A percentile compares a stretch with the other conserved stretches of the same genome.
These are phyloP conservation scores for Drosophila carrolli DNA, from an alignment of 1,140 invertebrate genomes.

Conservation along the genomic window DNA sequence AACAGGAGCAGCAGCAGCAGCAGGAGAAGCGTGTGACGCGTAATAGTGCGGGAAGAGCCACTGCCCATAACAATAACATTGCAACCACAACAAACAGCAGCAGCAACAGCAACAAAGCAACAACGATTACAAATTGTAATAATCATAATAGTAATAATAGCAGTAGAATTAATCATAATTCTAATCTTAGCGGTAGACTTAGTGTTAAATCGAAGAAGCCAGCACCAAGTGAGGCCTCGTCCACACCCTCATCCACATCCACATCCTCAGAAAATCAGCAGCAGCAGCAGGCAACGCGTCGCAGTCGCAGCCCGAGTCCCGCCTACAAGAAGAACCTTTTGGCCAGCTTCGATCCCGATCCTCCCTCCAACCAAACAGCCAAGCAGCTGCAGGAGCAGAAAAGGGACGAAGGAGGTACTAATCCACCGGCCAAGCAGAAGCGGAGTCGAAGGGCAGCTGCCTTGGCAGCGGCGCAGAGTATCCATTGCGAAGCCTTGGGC, in stretches of 20 bases:
- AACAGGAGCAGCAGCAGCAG: conserved; percentile 9
- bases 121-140: conserved; percentile 83
- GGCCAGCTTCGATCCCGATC: conserved; percentile 63
- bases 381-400: conserved; percentile 8
- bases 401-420: conserved; percentile 1
- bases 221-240: conserved; percentile 52
- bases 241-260: conserved; percentile 39
- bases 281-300: conserved; percentile 49
- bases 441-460: conserved; percentile 66
- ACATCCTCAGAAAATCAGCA: conserved; percentile 45
- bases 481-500: conserved; percentile 65
- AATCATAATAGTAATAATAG: conserved; percentile 77
- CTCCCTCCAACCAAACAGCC: conserved; percentile 11
- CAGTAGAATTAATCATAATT: conserved; percentile 70
- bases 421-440: conserved; percentile 49
- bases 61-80: conserved; percentile 63
- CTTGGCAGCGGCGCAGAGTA: conserved; percentile 59
- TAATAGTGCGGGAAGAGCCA: conserved; percentile 67
- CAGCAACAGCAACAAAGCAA: conserved; percentile 51
- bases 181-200: conserved; percentile 74
- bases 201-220: conserved; percentile 67
- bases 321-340: conserved; percentile 81
- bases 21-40: conserved; percentile 68
- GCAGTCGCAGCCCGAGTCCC: conserved; percentile 63
- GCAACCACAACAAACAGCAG: conserved; percentile 32